Evolutionary conservation across 2,113 vertebrate genomes (phyloP).

Genomic region (Euleptes europaea): DNA sequence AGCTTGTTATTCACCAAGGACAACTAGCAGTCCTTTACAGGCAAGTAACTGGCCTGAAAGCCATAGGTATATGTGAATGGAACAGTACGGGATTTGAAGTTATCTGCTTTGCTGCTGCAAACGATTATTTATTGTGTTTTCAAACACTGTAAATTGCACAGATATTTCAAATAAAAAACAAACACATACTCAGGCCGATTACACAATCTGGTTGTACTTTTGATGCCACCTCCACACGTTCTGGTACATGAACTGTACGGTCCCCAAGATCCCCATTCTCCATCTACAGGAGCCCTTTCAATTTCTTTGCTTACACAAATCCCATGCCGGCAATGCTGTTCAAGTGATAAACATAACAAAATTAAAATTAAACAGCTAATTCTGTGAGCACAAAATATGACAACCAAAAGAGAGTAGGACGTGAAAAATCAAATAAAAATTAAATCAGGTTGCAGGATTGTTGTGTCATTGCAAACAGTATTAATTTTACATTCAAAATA

Average conservation of each 20-base stretch:
- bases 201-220: constrained; percentile 87
- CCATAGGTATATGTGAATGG: neutral
- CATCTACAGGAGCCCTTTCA: constrained; percentile 87
- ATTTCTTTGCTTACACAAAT: constrained; percentile 91
- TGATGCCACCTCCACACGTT: constrained; percentile 94
- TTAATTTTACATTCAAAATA: neutral
- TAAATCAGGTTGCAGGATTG: neutral
- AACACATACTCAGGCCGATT: constrained; percentile 90
- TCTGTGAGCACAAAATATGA: neutral
- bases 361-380: neutral
- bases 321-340: constrained; percentile 90
- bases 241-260: constrained; percentile 91
- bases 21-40: neutral
- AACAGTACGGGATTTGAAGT: neutral
- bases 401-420: neutral
- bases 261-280: constrained; percentile 94
- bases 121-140: neutral
- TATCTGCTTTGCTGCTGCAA: neutral
- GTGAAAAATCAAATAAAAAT: neutral
- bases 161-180: constrained; percentile 55
- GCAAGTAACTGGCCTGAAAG: neutral
- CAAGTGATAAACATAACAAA: constrained; percentile 40
- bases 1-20: neutral
- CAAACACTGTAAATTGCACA: neutral
- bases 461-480: neutral